These are phyloP conservation scores for Pampusana beccarii DNA, from an alignment of 2,113 vertebrate genomes.

Conservation along the genomic window DNA sequence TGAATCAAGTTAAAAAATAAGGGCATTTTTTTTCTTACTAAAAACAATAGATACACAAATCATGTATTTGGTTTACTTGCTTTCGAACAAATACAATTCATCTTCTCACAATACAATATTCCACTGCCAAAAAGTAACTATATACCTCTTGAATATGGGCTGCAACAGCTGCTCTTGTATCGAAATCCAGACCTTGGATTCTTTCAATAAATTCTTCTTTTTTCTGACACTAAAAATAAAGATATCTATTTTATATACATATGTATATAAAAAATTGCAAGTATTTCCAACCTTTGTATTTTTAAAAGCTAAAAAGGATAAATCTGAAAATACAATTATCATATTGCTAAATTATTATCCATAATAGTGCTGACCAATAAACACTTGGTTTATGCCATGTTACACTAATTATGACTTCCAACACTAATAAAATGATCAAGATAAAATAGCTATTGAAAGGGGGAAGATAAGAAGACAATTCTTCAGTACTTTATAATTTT, in stretches of 20 bases:
- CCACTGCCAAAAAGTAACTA: not conserved
- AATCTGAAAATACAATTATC: not conserved
- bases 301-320: not conserved
- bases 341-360: not conserved
- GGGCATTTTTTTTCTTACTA: not conserved
- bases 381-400: not conserved
- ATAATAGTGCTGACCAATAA: not conserved
- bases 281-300: not conserved
- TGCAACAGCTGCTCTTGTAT: constrained; percentile 95
- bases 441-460: not conserved
- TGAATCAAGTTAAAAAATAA: not conserved
- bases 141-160: constrained; percentile 97
- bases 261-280: not conserved
- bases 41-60: not conserved
- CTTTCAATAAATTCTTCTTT: constrained; percentile 98
- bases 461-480: not conserved
- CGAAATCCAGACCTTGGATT: constrained; percentile 95
- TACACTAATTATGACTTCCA: not conserved
- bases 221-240: constrained; percentile 89
- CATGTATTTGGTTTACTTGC: not conserved
- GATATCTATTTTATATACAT: not conserved
- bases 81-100: not conserved
- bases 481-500: not conserved
- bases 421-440: not conserved
- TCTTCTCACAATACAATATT: not conserved